These are phyloP conservation scores for Gymnobelideus leadbeateri DNA, from an alignment of 2,113 vertebrate genomes.

Conservation along the genomic window DNA sequence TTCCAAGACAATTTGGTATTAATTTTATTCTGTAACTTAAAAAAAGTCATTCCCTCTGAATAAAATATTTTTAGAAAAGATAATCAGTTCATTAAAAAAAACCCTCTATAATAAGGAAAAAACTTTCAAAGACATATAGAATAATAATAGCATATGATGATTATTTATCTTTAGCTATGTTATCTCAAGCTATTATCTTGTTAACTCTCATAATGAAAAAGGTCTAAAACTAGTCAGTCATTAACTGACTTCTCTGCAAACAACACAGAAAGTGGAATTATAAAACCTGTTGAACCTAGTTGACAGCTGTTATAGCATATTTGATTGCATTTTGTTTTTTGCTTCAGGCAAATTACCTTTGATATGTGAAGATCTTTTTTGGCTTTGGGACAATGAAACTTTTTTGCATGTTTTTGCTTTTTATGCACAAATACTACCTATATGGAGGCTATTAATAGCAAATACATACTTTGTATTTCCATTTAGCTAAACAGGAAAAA, in stretches of 20 bases:
- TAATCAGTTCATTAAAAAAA: not conserved
- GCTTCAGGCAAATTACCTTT: not conserved
- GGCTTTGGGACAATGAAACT: not conserved
- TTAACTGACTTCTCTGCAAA: not conserved
- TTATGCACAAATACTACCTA: not conserved
- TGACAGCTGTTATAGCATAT: not conserved
- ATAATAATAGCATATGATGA: slow-evolving; percentile 11
- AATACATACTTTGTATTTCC: not conserved
- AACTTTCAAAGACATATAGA: not conserved
- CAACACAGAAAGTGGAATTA: not conserved
- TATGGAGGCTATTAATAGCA: not conserved
- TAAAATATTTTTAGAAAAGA: not conserved
- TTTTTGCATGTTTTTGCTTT: not conserved
- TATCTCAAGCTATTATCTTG: not conserved
- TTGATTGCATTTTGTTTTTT: slow-evolving; percentile 21
- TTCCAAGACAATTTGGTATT: not conserved
- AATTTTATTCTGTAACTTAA: not conserved
- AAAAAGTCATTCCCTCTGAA: not conserved
- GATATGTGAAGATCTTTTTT: not conserved
- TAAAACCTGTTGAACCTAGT: not conserved
- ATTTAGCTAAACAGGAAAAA: not conserved
- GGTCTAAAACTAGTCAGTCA: not conserved
- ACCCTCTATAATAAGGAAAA: not conserved
- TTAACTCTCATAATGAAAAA: slow-evolving; percentile 13
- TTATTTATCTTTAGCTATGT: not conserved